These are phyloP conservation scores for Drosophila cardini DNA, from an alignment of 1,140 invertebrate species.

Conservation along the genomic window DNA sequence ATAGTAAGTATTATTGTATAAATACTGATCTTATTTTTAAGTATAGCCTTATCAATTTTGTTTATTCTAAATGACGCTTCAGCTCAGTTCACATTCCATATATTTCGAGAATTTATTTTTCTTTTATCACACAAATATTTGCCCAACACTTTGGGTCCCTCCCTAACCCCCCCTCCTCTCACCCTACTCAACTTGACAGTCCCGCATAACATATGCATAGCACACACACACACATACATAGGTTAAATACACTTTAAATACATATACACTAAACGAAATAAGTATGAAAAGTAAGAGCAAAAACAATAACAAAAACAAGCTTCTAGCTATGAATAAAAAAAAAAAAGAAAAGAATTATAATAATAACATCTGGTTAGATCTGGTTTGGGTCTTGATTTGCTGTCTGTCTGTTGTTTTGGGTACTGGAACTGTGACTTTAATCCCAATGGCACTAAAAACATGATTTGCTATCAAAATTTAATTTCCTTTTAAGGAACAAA, in stretches of 20 bases:
- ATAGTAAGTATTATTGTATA: background rate
- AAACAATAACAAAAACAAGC: conserved; percentile 19
- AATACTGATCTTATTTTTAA: conserved; percentile 7
- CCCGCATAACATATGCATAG: conserved; percentile 9
- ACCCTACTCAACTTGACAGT: background rate
- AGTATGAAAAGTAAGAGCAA: conserved; percentile 28
- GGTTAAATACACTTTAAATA: background rate
- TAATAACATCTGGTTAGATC: conserved; percentile 25
- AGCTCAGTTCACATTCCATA: conserved; percentile 5
- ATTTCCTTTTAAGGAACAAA: background rate
- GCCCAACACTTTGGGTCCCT: conserved; percentile 19
- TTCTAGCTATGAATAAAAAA: background rate
- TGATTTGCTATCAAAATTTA: background rate
- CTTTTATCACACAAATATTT: conserved; percentile 43
- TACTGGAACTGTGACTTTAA: conserved; percentile 1
- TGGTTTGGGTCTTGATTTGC: conserved; percentile 25
- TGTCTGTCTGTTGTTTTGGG: conserved; percentile 14
- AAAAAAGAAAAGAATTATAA: conserved; percentile 9
- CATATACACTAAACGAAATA: conserved; percentile 9
- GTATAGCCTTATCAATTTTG: conserved; percentile 18
- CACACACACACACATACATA: conserved; percentile 2
- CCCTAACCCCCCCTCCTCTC: background rate
- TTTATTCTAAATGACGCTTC: conserved; percentile 11
- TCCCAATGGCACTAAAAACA: background rate
- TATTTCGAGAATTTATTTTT: conserved; percentile 8